Base-by-base conservation (phyloP, 2,888 invertebrate species). In the Petrolisthes manimaculis region DNA sequence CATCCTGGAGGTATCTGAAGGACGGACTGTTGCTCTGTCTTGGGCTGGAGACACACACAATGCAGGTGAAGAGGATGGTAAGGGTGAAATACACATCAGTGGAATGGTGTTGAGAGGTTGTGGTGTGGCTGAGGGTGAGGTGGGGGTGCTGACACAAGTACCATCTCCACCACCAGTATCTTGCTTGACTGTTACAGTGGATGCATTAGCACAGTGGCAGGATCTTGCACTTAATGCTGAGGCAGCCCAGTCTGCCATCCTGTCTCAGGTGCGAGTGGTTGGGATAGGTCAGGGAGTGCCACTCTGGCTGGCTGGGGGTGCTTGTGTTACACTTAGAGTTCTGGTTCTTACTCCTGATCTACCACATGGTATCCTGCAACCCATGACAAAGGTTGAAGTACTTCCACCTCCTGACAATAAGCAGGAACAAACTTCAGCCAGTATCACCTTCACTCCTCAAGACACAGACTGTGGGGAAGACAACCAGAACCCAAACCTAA, bases 21-120 rank as follows among this genome's bases (percentile, higher is more conserved):
- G 61, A 9, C 61, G 61, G 12, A 12, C 18, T n/a, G 18, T 71
- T 12, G 71, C 71, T 71, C 71, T 91, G 53, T 91, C 91, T 21
- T 91, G 91, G 91, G 89, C 91, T 55, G 89, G 89, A 12, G 84
- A 89, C n/a, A 85, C 74, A 6, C 89, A 90, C 75, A 84, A 81
- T 37, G 77, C 61, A 67, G 53, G 56, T 67, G 5, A 53, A 8
- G 83, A 71, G 1, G 84, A 84, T 21, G 88, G 67, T 8, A 56
- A 79, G 14, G 67, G 67, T n/a, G 77, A 55, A 8, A 53, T 88
- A 21, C 77, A 79, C 5, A 75, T 88, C 18, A 67, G 84, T 4
- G 51, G 84, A 5, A 84, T 84, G 56, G 54, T 88, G 21, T 71
- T 90, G 21, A 71, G 71, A 14, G 83, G 78, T 54, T 84, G 79